Conservation (phyloP, 2,888 invertebrate species). For the Orchestes rusci region DNA sequence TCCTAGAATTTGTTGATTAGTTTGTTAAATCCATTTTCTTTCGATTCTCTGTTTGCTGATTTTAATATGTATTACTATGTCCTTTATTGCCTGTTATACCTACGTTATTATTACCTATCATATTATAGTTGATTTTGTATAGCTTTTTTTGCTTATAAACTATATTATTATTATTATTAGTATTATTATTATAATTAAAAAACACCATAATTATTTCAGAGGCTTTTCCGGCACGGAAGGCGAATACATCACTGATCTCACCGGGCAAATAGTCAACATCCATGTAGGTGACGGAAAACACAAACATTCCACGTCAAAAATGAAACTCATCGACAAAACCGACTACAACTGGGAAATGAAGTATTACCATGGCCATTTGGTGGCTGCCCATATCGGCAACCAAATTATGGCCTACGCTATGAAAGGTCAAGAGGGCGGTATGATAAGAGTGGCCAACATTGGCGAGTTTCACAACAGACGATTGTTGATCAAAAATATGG, state of each 20-base stretch:
- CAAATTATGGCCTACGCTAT: constrained; percentile 86
- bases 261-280: constrained; percentile 56
- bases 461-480: constrained; percentile 65
- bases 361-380: constrained; percentile 78
- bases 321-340: constrained; percentile 76
- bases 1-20: too few relatives aligned
- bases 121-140: too few relatives aligned
- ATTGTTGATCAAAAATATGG: constrained; percentile 78
- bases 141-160: too few relatives aligned
- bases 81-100: too few relatives aligned
- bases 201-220: constrained; percentile 35
- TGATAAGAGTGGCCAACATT: constrained; percentile 80
- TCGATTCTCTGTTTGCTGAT: too few relatives aligned
- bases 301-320: constrained; percentile 79
- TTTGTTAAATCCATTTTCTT: too few relatives aligned
- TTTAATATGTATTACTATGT: too few relatives aligned
- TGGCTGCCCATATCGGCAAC: constrained; percentile 81
- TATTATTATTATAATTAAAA: too few relatives aligned
- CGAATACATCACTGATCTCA: constrained; percentile 38
- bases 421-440: constrained; percentile 70
- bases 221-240: constrained; percentile 39
- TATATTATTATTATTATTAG: too few relatives aligned
- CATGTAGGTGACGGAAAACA: constrained; percentile 65
- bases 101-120: too few relatives aligned
- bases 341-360: constrained; percentile 91